Evolutionary conservation across 1,140 invertebrate genomes (phyloP), one percentile per base, ranked within the genome.

Genomic region (Hypsibius dujardini): DNA sequence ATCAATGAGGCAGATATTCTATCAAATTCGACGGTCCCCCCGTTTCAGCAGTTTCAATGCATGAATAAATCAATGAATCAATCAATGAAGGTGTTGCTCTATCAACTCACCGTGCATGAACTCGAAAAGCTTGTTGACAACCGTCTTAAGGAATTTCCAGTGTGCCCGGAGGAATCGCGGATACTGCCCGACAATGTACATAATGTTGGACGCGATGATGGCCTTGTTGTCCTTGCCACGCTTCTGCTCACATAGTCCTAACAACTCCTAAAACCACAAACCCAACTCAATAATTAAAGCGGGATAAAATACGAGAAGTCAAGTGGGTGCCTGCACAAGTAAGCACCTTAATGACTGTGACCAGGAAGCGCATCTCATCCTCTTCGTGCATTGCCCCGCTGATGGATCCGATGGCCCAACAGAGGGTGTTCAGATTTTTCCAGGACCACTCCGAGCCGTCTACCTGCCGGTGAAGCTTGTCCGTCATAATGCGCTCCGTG

Each of bases 171-270:
- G 83, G 82, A 99, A 99, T 67, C 95, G 84, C 69, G 96, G 96
- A 83, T 99, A 99, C 79, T 99, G 96, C 46, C 96, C 96, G 47
- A 99, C 96, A 73, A 99, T 95, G 80, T 99, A 99, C 96, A 99
- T 99, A 74, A 99, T 99, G 80, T 99, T 98, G 73, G 94, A 97
- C 2, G 96, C 96, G 77, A 99, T 96, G 70, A 98, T 98, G 69
- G 96, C 96, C 82, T 99, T 99, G 80, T 99, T 99, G 80, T 99
- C 95, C 83, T 99, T 99, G 7, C 95, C 95, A 75, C 96, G 89
- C 79, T 99, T 99, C 78, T 98, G 95, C 80, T 99, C 96, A 82
- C 96, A 99, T 12, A 99, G 81, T 1, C 94, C 94, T 47, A 99
- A 84, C 70, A 99, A 83, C 80, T 99, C 95, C 81, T 80, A 67